Conservation (phyloP, 2,888 invertebrate species). For the Polydrusus cervinus region DNA sequence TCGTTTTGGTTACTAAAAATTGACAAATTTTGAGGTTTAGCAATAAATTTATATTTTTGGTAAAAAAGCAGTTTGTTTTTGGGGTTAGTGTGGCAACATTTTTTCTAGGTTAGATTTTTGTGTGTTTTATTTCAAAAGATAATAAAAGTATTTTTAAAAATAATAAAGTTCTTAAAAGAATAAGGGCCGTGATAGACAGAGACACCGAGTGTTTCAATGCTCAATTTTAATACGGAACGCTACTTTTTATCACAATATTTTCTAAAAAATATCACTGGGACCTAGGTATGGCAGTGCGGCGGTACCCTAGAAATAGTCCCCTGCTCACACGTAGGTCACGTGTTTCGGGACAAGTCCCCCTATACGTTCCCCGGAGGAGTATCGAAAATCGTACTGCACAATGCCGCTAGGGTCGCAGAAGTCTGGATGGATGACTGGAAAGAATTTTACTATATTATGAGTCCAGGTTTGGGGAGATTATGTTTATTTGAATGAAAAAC, state of each 20-base stretch:
- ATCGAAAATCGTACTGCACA: conserved; percentile 97
- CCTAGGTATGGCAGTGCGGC: conserved; percentile 96
- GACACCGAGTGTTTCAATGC: too few relatives aligned
- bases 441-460: conserved; percentile 99
- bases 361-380: conserved; percentile 98
- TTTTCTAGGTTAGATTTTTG: neutral
- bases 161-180: too few relatives aligned
- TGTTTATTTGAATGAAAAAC: neutral
- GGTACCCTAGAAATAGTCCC: conserved; percentile 96
- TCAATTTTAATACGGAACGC: too few relatives aligned
- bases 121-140: neutral
- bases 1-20: conserved; percentile 7
- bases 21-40: neutral
- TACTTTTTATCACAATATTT: neutral
- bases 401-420: conserved; percentile 98
- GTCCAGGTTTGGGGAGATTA: conserved; percentile 88
- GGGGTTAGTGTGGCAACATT: neutral
- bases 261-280: conserved; percentile 23
- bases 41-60: neutral
- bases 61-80: neutral
- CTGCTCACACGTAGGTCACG: conserved; percentile 97
- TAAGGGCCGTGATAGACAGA: too few relatives aligned
- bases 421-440: conserved; percentile 99
- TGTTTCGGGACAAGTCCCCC: conserved; percentile 98
- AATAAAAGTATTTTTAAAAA: neutral